Percentiles rank a stretch among this genome's conserved stretches.
Conservation (phyloP, 2,888 invertebrate species). For the Tachina fera region DNA sequence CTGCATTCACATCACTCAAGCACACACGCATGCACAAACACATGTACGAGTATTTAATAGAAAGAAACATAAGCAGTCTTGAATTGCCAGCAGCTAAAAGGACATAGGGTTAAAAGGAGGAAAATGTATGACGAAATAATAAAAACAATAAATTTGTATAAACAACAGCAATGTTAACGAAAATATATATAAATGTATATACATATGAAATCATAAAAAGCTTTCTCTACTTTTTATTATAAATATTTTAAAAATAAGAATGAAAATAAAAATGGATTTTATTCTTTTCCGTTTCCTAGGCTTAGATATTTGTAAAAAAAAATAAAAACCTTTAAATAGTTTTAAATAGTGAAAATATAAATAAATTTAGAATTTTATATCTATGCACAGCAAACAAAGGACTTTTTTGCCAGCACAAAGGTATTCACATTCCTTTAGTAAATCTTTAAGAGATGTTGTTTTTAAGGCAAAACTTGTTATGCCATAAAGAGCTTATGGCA, state of each 20-base stretch:
- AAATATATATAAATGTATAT: not conserved
- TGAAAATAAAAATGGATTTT: constrained; percentile 22
- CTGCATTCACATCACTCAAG: constrained; percentile 43
- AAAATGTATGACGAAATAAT: constrained; percentile 63
- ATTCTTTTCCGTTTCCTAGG: not conserved
- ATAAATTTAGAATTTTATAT: not conserved
- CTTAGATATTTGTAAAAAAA: not conserved
- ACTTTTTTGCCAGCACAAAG: not conserved
- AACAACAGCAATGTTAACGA: constrained; percentile 23
- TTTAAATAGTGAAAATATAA: not conserved
- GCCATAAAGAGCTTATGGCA: constrained; percentile 15
- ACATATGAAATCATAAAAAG: constrained; percentile 37
- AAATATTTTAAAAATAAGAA: constrained; percentile 47
- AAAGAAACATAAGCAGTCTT: constrained; percentile 36
- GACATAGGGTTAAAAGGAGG: constrained; percentile 50
- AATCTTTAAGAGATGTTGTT: constrained; percentile 6
- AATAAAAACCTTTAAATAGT: not conserved
- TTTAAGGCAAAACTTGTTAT: not conserved
- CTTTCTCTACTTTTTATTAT: constrained; percentile 41
- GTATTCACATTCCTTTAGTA: constrained; percentile 5
- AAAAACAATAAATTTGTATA: constrained; percentile 49
- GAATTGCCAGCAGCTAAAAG: constrained; percentile 66
- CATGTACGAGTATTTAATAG: not conserved
- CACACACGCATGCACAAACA: not conserved
- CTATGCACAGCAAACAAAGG: not conserved